These are phyloP conservation scores for Luscinia megarhynchos DNA, from an alignment of 2,797 vertebrate species.

Conservation along the genomic window DNA sequence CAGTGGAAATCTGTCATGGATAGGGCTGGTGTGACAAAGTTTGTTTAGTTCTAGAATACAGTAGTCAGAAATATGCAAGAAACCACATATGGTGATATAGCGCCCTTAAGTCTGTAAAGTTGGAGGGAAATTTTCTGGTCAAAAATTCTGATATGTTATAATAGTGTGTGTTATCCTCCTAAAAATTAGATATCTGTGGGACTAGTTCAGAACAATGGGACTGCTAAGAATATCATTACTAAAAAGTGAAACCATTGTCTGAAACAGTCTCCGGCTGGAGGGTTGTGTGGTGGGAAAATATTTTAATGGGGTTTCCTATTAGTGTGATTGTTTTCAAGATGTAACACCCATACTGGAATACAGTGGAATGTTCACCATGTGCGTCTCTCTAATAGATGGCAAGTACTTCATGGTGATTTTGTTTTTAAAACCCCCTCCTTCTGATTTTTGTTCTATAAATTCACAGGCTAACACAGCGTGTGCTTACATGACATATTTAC, in stretches of 20 bases:
- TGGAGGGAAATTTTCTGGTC: slow-evolving; percentile 64
- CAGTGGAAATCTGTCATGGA: slow-evolving; percentile 51
- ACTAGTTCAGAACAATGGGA: slow-evolving; percentile 63
- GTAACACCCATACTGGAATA: slow-evolving; percentile 56
- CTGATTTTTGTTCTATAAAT: neutral
- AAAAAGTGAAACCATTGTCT: slow-evolving; percentile 71
- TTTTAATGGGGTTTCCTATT: slow-evolving; percentile 72
- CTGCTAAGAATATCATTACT: slow-evolving; percentile 67
- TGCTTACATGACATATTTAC: neutral
- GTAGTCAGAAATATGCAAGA: slow-evolving; percentile 58
- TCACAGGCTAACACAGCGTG: neutral
- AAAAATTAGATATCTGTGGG: slow-evolving; percentile 76
- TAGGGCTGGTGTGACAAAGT: slow-evolving; percentile 59
- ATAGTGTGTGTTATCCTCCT: slow-evolving; percentile 55
- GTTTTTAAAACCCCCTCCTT: neutral
- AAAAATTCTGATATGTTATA: slow-evolving; percentile 57
- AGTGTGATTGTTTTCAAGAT: slow-evolving; percentile 52
- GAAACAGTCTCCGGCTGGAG: slow-evolving; percentile 65
- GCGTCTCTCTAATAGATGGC: slow-evolving; percentile 5
- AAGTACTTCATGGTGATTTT: slow-evolving; percentile 59
- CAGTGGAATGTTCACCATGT: slow-evolving; percentile 53
- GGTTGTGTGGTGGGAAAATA: slow-evolving; percentile 75
- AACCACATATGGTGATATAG: slow-evolving; percentile 54
- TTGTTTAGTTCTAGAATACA: slow-evolving; percentile 61
- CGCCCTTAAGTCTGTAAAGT: slow-evolving; percentile 39